Base-by-base conservation (phyloP, 2,113 vertebrate genomes). In the Symphodus melops region DNA sequence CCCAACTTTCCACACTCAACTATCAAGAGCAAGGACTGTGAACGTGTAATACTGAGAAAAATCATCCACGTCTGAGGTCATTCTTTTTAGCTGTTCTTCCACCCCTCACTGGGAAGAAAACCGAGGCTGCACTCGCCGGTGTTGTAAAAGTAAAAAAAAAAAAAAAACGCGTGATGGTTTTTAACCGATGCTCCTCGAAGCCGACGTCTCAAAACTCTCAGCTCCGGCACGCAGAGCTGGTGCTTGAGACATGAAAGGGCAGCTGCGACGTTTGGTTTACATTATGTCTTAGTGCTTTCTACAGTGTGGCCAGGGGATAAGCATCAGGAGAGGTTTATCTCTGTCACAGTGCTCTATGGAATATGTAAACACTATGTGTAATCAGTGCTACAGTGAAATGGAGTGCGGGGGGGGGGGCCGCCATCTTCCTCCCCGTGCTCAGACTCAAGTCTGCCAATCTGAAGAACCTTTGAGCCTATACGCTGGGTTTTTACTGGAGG, bases 241-340 rank as follows among this genome's bases (percentile, higher is more conserved):
- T 91, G 93, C 91, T 91, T 84, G 86, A 92, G 87, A 94, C 90
- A 92, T 92, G 85, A 92, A 91, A 92, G 90, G 85, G 83, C 77
- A 85, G 84, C 90, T 79, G 83, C 57, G 56, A 78, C 77, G 85
- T 87, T 90, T 88, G 85, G 93, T 93, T 94, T 93, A 94, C 83
- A 84, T 93, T 93, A 88, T 80, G 86, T 92, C 87, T 90, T 89
- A 93, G 92, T 87, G 90, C 89, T 91, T 93, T 93, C 89, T 89
- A 92, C 89, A 84, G 87, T 87, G 86, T 90, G 88, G 86, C 83
- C 72, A 71, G 77, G 65, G 91, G 92, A 95, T 95, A 95, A 94
- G 91, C 89, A 95, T 94, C 92, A 75, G 83, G 46, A 83, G 79
- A 79, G 81, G 68, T 91, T 94, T 94, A 94, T 95, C 93, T 93